phyloP scores from a whole-genome alignment of 2,888 invertebrate species.

The Acleris holmiana region DNA sequence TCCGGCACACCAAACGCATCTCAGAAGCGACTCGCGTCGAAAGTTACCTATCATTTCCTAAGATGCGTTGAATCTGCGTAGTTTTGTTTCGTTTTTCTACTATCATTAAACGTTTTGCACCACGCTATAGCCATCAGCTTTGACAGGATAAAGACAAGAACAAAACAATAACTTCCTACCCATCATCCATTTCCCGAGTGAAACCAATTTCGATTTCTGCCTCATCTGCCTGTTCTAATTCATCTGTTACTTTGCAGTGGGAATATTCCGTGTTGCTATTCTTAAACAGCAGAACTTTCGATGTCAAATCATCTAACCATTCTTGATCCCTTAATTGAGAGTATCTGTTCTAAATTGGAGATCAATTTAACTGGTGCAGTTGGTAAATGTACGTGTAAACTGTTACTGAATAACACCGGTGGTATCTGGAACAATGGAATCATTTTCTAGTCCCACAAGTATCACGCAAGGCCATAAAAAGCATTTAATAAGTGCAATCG shows the following conservation, averaged over 20 bases:
- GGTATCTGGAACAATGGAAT: slow-evolving; percentile 42
- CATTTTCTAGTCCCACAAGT: slow-evolving; percentile 49
- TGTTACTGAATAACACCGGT: no score
- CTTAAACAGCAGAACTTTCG: no score
- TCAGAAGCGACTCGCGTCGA: no score
- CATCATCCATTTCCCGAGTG: slow-evolving; percentile 23
- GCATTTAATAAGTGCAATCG: slow-evolving; percentile 35
- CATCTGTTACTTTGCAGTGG: slow-evolving; percentile 39
- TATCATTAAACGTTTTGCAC: not conserved
- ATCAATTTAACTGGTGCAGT: no score
- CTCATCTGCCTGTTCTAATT: slow-evolving; percentile 38
- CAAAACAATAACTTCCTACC: slow-evolving; percentile 26
- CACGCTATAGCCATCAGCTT: not conserved
- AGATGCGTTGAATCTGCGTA: no score
- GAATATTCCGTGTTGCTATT: not conserved
- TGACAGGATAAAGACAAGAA: slow-evolving; percentile 15
- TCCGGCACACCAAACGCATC: no score
- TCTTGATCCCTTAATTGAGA: no score
- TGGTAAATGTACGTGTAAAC: no score
- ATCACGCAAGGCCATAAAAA: slow-evolving; percentile 44
- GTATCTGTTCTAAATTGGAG: no score
- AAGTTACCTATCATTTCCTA: no score
- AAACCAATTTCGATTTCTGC: slow-evolving; percentile 23
- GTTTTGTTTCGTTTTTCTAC: no score
- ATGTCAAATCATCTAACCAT: no score